Evolutionary conservation across 1,140 invertebrate species (phyloP), one percentile per base, ranked within the genome.

Genomic region (Teleopsis dalmanni): DNA sequence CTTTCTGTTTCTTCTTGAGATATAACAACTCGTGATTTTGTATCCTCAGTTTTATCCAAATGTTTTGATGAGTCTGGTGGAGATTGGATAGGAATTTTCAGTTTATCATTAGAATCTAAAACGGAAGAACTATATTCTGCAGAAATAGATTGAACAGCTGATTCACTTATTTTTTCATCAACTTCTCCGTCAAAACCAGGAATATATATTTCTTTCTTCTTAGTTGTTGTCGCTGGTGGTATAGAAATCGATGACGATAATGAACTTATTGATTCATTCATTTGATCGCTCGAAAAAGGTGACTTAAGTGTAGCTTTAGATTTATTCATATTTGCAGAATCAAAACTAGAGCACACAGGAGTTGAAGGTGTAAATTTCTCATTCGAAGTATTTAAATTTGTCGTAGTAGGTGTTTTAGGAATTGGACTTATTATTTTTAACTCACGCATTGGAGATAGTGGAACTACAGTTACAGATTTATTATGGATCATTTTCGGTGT

Each of bases 1-100:
- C 91, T 89, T 62, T 90, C 88, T 1, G 90, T 94, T 73, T 94
- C 89, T 73, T 92, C 89, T 72, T 92, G 88, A 1, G 88, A 92
- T 55, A 92, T 92, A 0, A 88, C 78, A 1, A 87, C 83, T 34
- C 88, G 75, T 1, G 85, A 83, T 59, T 89, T 89, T 35, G 47
- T 61, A 52, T 89, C 85, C 51, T 84, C 84, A 1, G 73, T 57
- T 57, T 81, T 79, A 29, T 78, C 77, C 34, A 74, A 64, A 2
- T 58, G n/a, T 60, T 77, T 77, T 3, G 57, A 26, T 1, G 52
- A 47, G 13, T 60, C 58, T 2, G 65, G 65, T 3, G 65, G 75
- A 52, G 52, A 73, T 57, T 50, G 70, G n/a, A 55, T 55, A 34
- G 36, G 58, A 19, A 63, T 59, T 58, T 74, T 74, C 9, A 73